A percentile compares a stretch with the other conserved stretches of the same genome.
Conservation (phyloP, 2,797 vertebrate genomes). For the Nannoperca obscura region DNA sequence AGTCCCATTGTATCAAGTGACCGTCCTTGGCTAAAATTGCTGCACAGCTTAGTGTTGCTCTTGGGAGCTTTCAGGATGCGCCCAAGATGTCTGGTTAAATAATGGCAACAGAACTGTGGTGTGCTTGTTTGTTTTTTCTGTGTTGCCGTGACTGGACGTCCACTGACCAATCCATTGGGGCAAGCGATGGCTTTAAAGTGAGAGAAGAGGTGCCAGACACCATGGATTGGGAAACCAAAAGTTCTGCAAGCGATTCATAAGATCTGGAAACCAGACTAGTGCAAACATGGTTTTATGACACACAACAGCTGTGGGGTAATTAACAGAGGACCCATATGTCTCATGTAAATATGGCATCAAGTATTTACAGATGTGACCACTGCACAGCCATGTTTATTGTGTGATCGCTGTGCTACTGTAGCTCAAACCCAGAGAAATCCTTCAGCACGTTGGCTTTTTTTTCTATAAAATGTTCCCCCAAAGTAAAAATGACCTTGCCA, state of each 20-base stretch:
- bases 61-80: background rate
- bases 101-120: background rate
- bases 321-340: conserved; percentile 11
- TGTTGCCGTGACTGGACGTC: background rate
- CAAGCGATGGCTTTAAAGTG: background rate
- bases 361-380: conserved; percentile 32
- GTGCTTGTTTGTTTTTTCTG: background rate
- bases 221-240: background rate
- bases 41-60: background rate
- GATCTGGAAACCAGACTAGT: conserved; percentile 16
- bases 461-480: background rate
- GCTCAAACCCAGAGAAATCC: background rate
- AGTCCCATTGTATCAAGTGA: background rate
- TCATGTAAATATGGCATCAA: conserved; percentile 21
- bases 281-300: conserved; percentile 26
- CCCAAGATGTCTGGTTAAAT: background rate
- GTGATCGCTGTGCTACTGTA: background rate
- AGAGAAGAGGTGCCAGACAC: conserved; percentile 5
- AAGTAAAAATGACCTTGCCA: background rate
- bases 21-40: background rate
- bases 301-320: conserved; percentile 35
- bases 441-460: background rate
- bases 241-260: conserved; percentile 23
- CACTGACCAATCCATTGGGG: background rate
- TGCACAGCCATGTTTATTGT: background rate